These are phyloP conservation scores for Chaetorhynchus papuensis DNA, from an alignment of 2,113 vertebrate species.

Conservation along the genomic window DNA sequence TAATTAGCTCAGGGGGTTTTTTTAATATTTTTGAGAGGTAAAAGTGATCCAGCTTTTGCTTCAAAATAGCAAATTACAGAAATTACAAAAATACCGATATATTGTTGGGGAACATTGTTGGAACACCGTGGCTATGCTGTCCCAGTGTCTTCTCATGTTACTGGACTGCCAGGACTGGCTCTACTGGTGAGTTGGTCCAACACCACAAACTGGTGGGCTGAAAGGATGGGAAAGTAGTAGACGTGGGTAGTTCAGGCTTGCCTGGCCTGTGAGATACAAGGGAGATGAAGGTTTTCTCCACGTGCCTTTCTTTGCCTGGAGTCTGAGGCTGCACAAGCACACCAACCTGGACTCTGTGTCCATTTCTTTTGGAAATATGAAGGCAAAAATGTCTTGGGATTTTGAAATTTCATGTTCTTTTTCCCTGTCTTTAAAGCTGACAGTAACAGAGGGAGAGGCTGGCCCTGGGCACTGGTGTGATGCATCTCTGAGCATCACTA, in stretches of 20 bases:
- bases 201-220: not conserved
- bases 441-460: not conserved
- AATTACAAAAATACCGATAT: not conserved
- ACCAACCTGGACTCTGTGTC: rapidly evolving
- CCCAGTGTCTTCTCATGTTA: not conserved
- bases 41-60: not conserved
- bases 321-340: not conserved
- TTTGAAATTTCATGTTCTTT: not conserved
- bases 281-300: not conserved
- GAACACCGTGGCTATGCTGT: not conserved
- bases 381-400: not conserved
- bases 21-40: not conserved
- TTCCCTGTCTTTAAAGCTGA: not conserved
- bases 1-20: not conserved
- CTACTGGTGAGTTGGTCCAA: not conserved
- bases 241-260: not conserved
- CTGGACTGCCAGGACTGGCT: not conserved
- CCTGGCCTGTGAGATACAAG: not conserved
- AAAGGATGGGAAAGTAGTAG: not conserved
- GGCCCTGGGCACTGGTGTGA: not conserved
- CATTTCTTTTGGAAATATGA: not conserved
- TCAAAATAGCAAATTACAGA: not conserved
- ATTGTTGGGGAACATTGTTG: not conserved
- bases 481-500: not conserved
- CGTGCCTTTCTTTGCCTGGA: not conserved